These are phyloP conservation scores for Jaculus jaculus DNA, from an alignment of 2,113 vertebrate genomes.

Conservation along the genomic window DNA sequence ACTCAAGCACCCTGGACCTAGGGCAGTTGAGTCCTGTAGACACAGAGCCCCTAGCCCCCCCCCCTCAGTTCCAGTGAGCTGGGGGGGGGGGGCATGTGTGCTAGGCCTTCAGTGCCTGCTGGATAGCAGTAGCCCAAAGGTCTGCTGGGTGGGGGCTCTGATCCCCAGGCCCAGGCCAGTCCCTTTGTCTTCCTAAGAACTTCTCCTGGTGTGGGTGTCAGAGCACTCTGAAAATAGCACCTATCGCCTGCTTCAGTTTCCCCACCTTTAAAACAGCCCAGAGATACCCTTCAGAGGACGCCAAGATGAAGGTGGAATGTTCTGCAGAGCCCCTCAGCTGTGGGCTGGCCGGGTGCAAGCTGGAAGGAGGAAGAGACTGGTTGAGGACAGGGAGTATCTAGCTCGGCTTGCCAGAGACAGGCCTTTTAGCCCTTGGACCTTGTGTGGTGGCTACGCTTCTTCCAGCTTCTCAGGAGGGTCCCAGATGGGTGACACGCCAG, in stretches of 20 bases:
- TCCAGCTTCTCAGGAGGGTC: not conserved
- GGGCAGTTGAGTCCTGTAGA: not conserved
- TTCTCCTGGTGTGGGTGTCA: too few relatives aligned
- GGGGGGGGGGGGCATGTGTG: not conserved
- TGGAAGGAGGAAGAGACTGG: too few relatives aligned
- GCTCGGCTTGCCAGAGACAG: not conserved
- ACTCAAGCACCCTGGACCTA: not conserved
- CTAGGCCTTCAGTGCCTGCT: not conserved
- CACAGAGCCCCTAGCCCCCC: not conserved
- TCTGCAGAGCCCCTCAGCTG: too few relatives aligned
- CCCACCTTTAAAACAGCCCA: not conserved
- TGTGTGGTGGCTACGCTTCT: too few relatives aligned
- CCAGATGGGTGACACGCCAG: fast-evolving
- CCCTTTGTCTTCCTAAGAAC: not conserved
- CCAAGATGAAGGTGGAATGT: not conserved
- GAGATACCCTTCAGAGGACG: fast-evolving
- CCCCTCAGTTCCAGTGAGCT: not conserved
- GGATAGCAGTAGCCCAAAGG: fast-evolving
- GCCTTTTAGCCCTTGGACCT: not conserved
- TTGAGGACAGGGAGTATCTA: not conserved
- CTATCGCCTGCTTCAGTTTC: not conserved
- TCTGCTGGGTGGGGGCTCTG: not conserved
- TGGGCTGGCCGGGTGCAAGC: too few relatives aligned
- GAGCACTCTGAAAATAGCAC: not conserved
- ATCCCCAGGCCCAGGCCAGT: fast-evolving